Evolutionary conservation across 2,797 vertebrate species (phyloP).

Genomic region (Mallotus villosus): DNA sequence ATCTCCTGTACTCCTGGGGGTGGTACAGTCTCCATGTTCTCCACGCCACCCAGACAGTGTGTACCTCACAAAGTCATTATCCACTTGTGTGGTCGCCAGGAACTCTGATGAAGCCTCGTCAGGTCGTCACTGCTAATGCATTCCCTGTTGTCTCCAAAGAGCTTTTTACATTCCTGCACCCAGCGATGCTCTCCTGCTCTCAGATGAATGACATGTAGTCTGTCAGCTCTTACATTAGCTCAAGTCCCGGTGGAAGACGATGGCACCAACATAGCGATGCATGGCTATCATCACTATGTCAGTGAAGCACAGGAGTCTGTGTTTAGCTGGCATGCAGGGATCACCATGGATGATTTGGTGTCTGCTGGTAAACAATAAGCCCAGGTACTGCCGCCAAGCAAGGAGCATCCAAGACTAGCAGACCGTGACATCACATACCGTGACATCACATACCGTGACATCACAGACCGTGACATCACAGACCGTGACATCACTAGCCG

Average conservation of each 20-base stretch:
- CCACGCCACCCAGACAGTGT: constrained; percentile 1
- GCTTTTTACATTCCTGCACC: constrained; percentile 49
- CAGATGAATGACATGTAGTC: constrained; percentile 50
- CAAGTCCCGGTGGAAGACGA: constrained; percentile 18
- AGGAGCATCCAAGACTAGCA: constrained; percentile 60
- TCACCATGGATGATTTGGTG: constrained; percentile 53
- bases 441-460: too few relatives aligned
- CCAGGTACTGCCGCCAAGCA: constrained; percentile 37
- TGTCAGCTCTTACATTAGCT: constrained; percentile 54
- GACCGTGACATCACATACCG: constrained; percentile 60
- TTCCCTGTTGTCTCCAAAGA: constrained; percentile 37
- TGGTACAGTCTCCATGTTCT: constrained; percentile 1
- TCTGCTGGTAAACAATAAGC: constrained; percentile 40
- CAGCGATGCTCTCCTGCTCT: constrained; percentile 26
- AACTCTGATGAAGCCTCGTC: constrained; percentile 22
- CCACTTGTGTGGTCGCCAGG: constrained; percentile 60
- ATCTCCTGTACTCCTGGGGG: background rate
- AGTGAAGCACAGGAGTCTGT: constrained; percentile 13
- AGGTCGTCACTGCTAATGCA: constrained; percentile 20
- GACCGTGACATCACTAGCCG: constrained; percentile 59
- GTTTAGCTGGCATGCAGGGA: constrained; percentile 44
- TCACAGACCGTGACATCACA: too few relatives aligned
- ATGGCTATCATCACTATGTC: constrained; percentile 41
- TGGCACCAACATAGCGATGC: too few relatives aligned
- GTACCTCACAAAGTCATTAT: constrained; percentile 47